phyloP scores from a whole-genome alignment of 2,113 vertebrate genomes.

The Myocastor coypus region DNA sequence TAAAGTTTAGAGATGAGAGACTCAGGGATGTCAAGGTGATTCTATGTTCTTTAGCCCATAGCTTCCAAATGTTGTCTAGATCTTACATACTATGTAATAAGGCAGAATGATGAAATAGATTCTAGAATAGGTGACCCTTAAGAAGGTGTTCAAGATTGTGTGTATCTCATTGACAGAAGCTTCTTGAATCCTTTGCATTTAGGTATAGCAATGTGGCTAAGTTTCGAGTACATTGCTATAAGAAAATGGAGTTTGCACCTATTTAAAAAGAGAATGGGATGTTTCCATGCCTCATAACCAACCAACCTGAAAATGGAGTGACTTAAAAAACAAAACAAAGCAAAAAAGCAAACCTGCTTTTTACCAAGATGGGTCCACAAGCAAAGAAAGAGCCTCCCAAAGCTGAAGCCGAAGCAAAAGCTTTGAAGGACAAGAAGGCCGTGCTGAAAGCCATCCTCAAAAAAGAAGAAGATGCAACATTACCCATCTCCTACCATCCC shows the following conservation, averaged over 20 bases:
- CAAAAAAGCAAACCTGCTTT: no score
- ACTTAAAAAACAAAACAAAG: not conserved
- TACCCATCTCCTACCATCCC: no score
- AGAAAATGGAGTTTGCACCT: not conserved
- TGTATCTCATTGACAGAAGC: not conserved
- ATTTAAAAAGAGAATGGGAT: not conserved
- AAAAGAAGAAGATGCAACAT: no score
- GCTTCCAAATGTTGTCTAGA: not conserved
- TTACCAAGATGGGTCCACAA: no score
- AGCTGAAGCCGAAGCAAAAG: no score
- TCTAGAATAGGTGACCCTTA: not conserved
- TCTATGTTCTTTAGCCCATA: not conserved
- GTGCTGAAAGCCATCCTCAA: no score
- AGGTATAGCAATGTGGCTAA: no score
- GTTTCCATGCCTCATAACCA: not conserved
- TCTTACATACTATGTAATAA: not conserved
- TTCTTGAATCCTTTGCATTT: no score
- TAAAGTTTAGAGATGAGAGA: not conserved
- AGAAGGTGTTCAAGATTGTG: not conserved
- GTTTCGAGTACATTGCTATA: not conserved
- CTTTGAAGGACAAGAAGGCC: no score
- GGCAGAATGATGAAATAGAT: not conserved
- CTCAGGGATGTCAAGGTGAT: accelerated
- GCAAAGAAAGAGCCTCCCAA: no score
- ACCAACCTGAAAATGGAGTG: not conserved